Evolutionary conservation across 2,113 vertebrate genomes (phyloP).

Genomic region (Merops nubicus): DNA sequence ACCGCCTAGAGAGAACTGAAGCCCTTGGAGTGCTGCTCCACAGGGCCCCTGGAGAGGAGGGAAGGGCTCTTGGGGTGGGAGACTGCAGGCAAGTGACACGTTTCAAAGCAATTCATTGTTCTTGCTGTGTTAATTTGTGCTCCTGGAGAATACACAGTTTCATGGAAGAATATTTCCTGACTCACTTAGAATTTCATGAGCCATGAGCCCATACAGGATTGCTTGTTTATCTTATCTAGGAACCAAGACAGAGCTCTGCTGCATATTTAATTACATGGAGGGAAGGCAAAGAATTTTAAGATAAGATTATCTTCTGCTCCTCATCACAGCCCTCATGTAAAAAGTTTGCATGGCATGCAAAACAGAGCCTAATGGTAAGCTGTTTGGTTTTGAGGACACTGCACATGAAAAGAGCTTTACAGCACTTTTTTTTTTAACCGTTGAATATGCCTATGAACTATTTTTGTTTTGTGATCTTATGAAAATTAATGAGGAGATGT

Average conservation of each 20-base stretch:
- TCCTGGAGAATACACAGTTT: background rate
- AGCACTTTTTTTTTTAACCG: background rate
- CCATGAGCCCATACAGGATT: background rate
- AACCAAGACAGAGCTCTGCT: background rate
- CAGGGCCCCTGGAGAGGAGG: background rate
- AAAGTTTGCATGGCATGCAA: background rate
- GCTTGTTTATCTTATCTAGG: background rate
- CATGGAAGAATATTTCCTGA: background rate
- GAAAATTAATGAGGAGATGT: background rate
- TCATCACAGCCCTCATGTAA: background rate
- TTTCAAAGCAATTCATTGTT: background rate
- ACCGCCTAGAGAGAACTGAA: background rate
- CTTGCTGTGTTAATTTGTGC: background rate
- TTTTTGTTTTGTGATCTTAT: background rate
- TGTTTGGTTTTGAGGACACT: background rate
- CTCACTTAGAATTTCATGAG: conserved; percentile 20
- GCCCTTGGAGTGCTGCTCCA: background rate
- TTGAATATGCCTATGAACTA: background rate
- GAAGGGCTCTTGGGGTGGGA: background rate
- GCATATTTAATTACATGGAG: background rate
- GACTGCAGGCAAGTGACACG: background rate
- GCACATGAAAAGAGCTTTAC: background rate
- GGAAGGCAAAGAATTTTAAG: conserved; percentile 13
- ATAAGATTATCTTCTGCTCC: conserved; percentile 9
- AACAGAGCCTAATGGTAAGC: background rate